Evolutionary conservation across 2,888 invertebrate species (phyloP).

Genomic region (Ophonus ardosiacus): DNA sequence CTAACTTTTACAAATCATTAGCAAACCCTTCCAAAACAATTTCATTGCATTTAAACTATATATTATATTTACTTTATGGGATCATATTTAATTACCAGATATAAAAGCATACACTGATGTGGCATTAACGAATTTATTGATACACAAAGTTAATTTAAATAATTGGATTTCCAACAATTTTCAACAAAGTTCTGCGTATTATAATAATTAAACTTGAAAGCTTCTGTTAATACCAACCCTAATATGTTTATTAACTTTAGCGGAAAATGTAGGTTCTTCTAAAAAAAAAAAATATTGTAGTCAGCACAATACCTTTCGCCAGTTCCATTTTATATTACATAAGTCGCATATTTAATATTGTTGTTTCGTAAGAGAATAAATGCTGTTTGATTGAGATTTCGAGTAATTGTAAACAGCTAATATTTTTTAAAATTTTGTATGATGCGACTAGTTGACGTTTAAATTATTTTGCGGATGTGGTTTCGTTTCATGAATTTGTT

Average conservation of each 20-base stretch:
- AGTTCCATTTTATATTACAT: too few species aligned
- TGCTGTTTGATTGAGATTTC: too few species aligned
- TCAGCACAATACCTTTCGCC: too few species aligned
- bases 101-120: conserved; percentile 1
- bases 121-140: conserved; percentile 6
- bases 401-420: too few species aligned
- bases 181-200: background rate
- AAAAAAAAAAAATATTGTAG: too few species aligned
- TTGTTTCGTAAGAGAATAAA: too few species aligned
- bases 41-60: background rate
- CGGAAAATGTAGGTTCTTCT: background rate
- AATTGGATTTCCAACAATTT: conserved; percentile 3
- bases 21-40: background rate
- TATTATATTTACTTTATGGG: background rate
- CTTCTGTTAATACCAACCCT: background rate
- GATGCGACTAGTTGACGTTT: too few species aligned
- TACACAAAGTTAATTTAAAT: conserved; percentile 1
- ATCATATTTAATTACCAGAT: background rate
- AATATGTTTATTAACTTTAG: background rate
- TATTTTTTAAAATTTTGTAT: too few species aligned
- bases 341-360: too few species aligned
- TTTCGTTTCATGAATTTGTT: too few species aligned
- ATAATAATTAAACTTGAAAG: background rate
- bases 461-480: too few species aligned
- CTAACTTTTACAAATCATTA: conserved; percentile 4